These are phyloP conservation scores for Drosophila birchii DNA, from an alignment of 2,888 invertebrate species.

Conservation along the genomic window DNA sequence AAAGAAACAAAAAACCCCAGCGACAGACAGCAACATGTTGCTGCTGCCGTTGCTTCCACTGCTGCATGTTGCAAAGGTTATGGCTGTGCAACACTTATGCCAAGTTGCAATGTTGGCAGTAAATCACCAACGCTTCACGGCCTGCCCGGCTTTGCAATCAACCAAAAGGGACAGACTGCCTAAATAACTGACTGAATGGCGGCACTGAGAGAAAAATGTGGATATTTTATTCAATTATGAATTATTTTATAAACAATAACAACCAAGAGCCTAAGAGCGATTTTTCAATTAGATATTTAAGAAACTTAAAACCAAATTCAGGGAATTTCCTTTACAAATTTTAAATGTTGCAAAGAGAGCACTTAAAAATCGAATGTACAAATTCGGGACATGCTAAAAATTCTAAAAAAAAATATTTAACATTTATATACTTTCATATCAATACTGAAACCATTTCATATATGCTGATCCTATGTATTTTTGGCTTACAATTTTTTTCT, in stretches of 20 bases:
- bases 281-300: too few species aligned
- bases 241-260: neutral
- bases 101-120: conserved; percentile 82
- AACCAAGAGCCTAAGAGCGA: too few species aligned
- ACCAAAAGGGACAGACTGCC: conserved; percentile 45
- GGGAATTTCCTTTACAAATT: too few species aligned
- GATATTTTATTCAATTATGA: neutral
- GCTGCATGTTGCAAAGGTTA: conserved; percentile 81
- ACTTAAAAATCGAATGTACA: too few species aligned
- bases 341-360: too few species aligned
- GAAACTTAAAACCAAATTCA: too few species aligned
- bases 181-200: conserved; percentile 42
- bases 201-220: conserved; percentile 18
- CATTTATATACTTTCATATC: too few species aligned
- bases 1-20: conserved; percentile 49
- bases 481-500: neutral
- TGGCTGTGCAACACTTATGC: conserved; percentile 83
- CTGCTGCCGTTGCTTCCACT: conserved; percentile 30
- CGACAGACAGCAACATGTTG: conserved; percentile 67
- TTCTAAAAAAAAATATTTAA: too few species aligned
- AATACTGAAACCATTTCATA: neutral
- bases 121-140: conserved; percentile 74
- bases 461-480: too few species aligned
- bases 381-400: too few species aligned
- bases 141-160: conserved; percentile 49